These are phyloP conservation scores for Xylota segnis DNA, from an alignment of 2,888 invertebrate species.

Conservation along the genomic window DNA sequence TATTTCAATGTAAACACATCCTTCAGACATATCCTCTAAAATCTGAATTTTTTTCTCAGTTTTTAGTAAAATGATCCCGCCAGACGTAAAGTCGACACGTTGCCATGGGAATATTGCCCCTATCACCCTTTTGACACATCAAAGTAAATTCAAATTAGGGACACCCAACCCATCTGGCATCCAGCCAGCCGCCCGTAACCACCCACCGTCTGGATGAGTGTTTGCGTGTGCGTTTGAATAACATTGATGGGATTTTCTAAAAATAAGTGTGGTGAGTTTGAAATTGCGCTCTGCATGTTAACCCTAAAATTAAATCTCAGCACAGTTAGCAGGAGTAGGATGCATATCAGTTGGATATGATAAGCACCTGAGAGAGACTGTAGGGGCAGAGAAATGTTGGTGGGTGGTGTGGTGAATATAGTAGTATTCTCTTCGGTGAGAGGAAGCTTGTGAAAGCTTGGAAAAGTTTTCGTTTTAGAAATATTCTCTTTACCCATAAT, in stretches of 20 bases:
- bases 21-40: conserved; percentile 1
- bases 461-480: not conserved
- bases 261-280: conserved; percentile 63
- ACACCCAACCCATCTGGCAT: not conserved
- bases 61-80: not conserved
- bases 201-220: conserved; percentile 16
- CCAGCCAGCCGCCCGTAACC: no score
- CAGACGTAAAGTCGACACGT: conserved; percentile 9
- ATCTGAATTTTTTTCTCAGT: not conserved
- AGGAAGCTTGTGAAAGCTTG: conserved; percentile 27
- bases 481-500: conserved; percentile 12
- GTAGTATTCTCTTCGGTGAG: conserved; percentile 14
- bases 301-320: conserved; percentile 4
- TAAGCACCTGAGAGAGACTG: conserved; percentile 42
- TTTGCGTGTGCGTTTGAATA: not conserved
- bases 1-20: not conserved
- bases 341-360: conserved; percentile 43
- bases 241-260: conserved; percentile 48
- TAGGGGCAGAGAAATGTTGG: conserved; percentile 6
- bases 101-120: not conserved
- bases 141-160: conserved; percentile 22
- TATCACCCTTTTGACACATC: conserved; percentile 26
- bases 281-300: not conserved
- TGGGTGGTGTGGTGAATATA: conserved; percentile 47
- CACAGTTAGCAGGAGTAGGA: not conserved